Evolutionary conservation across 2,888 invertebrate species (phyloP).

Genomic region (Drosophila atripex): DNA sequence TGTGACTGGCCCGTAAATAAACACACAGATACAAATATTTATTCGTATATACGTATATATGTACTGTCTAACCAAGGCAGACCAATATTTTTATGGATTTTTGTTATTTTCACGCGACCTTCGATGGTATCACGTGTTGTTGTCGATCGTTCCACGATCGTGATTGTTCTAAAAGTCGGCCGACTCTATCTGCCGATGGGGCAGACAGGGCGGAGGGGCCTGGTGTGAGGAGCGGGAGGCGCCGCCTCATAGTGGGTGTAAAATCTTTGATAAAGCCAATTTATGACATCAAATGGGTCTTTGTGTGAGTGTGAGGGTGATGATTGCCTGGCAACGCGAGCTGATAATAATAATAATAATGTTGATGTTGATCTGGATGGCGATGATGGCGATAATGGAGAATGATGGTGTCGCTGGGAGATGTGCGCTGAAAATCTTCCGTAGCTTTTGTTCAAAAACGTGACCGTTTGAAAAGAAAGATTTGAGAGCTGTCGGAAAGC

Average conservation of each 20-base stretch:
- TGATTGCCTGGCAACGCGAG: conserved; percentile 42
- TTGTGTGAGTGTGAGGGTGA: conserved; percentile 22
- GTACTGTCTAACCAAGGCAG: conserved; percentile 4
- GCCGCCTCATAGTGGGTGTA: conserved; percentile 24
- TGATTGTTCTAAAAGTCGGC: conserved; percentile 25
- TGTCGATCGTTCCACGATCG: conserved; percentile 68
- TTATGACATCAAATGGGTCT: conserved; percentile 30
- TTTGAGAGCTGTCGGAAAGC: conserved; percentile 50
- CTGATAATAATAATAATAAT: conserved; percentile 32
- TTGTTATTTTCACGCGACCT: conserved; percentile 76
- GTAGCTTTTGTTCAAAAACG: conserved; percentile 53
- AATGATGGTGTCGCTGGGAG: not conserved
- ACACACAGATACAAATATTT: not conserved
- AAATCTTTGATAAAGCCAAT: conserved; percentile 46
- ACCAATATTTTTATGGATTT: conserved; percentile 28
- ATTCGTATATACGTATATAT: conserved; percentile 3
- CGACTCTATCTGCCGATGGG: conserved; percentile 19
- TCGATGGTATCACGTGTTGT: conserved; percentile 65
- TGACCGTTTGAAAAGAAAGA: conserved; percentile 48
- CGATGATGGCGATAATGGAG: conserved; percentile 5
- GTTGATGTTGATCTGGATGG: conserved; percentile 2
- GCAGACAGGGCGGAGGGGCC: not conserved
- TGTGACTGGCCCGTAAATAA: conserved; percentile 30
- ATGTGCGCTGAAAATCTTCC: conserved; percentile 60
- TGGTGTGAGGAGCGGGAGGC: not conserved